Conservation (phyloP, 2,797 vertebrate genomes). For the Okamejei kenojei region DNA sequence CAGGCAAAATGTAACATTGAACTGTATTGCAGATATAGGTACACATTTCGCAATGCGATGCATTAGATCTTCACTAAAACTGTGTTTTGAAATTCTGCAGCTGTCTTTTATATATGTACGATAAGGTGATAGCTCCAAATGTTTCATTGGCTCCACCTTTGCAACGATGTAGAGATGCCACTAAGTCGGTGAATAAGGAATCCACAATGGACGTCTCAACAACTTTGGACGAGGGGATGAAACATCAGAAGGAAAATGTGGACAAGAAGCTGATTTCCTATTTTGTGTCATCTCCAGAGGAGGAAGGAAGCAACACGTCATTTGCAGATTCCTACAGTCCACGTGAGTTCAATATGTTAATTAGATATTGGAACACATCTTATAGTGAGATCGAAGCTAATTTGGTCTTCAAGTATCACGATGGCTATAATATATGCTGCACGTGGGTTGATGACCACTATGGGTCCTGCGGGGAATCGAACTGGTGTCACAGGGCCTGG, state of each 20-base stretch:
- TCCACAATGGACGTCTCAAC: constrained; percentile 51
- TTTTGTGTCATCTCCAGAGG: constrained; percentile 61
- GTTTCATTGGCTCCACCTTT: constrained; percentile 70
- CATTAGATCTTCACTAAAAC: background rate
- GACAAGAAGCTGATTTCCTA: constrained; percentile 56
- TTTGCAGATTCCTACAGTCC: constrained; percentile 48
- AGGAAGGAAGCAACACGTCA: constrained; percentile 61
- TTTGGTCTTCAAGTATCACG: background rate
- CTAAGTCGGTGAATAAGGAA: constrained; percentile 51
- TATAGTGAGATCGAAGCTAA: background rate
- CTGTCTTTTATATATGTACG: constrained; percentile 93
- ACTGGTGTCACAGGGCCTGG: too few species aligned
- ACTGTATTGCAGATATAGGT: background rate
- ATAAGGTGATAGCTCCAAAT: constrained; percentile 94
- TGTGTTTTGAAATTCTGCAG: constrained; percentile 55
- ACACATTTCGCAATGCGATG: background rate
- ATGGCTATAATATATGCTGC: background rate
- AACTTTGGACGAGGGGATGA: constrained; percentile 51
- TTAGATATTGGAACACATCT: background rate
- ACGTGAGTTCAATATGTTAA: constrained; percentile 52
- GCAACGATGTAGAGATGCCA: constrained; percentile 58
- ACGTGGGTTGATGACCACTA: too few species aligned
- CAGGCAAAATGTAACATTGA: background rate
- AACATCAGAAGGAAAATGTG: constrained; percentile 51
- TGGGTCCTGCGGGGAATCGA: too few species aligned